Conservation (phyloP, 1,140 invertebrate genomes). For the Hypothenemus hampei region DNA sequence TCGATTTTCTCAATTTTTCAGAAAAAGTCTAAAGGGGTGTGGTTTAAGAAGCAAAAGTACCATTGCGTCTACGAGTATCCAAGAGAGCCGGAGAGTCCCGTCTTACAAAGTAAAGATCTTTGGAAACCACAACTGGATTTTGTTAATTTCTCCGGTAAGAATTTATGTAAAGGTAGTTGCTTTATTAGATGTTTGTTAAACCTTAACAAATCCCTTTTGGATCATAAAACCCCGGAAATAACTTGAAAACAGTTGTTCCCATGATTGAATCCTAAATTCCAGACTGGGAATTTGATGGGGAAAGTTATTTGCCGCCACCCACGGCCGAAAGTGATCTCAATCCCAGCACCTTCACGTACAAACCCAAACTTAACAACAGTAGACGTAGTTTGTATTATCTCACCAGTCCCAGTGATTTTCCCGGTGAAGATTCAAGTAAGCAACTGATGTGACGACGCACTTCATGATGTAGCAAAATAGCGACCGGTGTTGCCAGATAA, state of each 20-base stretch:
- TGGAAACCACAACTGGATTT: conserved; percentile 43
- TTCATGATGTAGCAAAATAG: no score
- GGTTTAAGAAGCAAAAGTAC: conserved; percentile 77
- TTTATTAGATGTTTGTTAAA: no score
- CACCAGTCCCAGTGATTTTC: conserved; percentile 10
- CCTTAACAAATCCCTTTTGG: no score
- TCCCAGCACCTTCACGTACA: conserved; percentile 21
- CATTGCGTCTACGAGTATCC: conserved; percentile 80
- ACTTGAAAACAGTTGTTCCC: no score
- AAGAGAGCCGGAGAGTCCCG: conserved; percentile 53
- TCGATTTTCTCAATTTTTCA: conserved; percentile 7
- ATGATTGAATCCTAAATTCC: no score
- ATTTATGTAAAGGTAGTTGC: no score
- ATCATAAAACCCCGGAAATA: no score
- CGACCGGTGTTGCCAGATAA: no score
- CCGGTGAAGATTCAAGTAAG: conserved; percentile 24
- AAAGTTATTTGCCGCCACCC: conserved; percentile 30
- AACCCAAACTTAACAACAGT: conserved; percentile 27
- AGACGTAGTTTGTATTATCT: conserved; percentile 26
- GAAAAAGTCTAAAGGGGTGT: conserved; percentile 56
- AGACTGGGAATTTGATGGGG: conserved; percentile 46
- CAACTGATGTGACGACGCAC: no score
- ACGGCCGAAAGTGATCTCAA: conserved; percentile 25
- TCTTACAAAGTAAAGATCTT: conserved; percentile 39
- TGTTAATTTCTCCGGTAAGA: conserved; percentile 39